These are phyloP conservation scores for Stratiolaelaps scimitus DNA, from an alignment of 1,140 invertebrate species.

Conservation along the genomic window DNA sequence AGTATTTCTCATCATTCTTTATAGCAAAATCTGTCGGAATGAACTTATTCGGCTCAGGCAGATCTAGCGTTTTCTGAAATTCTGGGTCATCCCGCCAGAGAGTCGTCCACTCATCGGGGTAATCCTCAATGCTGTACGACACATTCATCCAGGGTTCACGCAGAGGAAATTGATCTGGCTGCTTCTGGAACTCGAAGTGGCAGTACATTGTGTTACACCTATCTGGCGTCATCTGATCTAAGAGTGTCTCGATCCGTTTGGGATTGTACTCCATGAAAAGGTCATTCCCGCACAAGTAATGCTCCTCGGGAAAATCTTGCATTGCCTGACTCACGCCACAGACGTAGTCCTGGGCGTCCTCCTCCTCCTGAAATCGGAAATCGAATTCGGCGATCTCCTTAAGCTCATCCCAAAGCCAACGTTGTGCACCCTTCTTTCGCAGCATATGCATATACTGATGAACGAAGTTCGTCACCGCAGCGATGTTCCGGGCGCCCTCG, in stretches of 20 bases:
- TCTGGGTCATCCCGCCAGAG: constrained; percentile 15
- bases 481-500: constrained; percentile 38
- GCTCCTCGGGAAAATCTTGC: constrained; percentile 35
- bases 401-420: constrained; percentile 44
- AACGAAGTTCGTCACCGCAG: constrained; percentile 39
- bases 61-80: constrained; percentile 3
- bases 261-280: constrained; percentile 14
- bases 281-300: not conserved
- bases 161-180: not conserved
- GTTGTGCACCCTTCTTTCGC: constrained; percentile 39
- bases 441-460: constrained; percentile 44
- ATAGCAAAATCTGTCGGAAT: not conserved
- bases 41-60: constrained; percentile 2
- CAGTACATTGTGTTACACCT: not conserved
- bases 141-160: not conserved
- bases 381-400: constrained; percentile 36
- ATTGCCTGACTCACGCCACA: constrained; percentile 37
- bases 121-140: constrained; percentile 6
- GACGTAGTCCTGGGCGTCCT: constrained; percentile 39
- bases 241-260: not conserved
- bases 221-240: constrained; percentile 1
- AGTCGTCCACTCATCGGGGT: not conserved
- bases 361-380: constrained; percentile 41
- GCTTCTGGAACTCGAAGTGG: constrained; percentile 4
- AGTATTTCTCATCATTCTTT: not conserved